Conservation (phyloP, 2,797 vertebrate species). For the Thripadectes ignobilis region DNA sequence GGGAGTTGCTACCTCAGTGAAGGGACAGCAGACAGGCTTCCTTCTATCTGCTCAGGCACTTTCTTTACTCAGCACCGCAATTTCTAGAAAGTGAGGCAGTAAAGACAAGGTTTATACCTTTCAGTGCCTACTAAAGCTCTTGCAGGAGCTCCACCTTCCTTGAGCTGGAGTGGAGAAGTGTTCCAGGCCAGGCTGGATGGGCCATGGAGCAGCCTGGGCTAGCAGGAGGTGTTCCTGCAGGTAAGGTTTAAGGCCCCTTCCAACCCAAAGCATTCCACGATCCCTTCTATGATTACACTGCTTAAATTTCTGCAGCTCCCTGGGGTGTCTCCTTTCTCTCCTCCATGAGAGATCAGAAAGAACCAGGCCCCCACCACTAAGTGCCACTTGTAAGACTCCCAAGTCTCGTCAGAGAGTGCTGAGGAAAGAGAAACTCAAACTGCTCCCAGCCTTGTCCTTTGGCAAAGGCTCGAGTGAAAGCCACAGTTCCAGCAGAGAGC, state of each 20-base stretch:
- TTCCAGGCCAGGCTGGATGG: not conserved
- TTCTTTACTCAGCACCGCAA: rapidly evolving
- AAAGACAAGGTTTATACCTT: not conserved
- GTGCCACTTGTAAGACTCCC: not conserved
- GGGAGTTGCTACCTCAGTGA: too few species aligned
- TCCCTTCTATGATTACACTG: rapidly evolving
- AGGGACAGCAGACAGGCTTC: not conserved
- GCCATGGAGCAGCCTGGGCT: not conserved
- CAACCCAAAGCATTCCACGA: not conserved
- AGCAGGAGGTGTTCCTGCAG: not conserved
- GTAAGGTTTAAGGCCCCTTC: not conserved
- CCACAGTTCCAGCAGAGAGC: not conserved
- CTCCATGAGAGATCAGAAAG: rapidly evolving
- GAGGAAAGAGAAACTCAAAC: not conserved
- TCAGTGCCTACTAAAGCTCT: not conserved
- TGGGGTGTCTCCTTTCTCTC: not conserved
- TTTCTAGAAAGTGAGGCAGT: not conserved
- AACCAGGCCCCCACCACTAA: not conserved
- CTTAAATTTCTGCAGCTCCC: not conserved
- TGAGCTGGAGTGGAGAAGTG: not conserved
- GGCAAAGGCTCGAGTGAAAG: not conserved
- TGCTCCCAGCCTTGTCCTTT: not conserved
- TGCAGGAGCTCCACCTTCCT: too few species aligned
- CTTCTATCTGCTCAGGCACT: not conserved
- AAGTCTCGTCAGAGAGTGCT: not conserved